Percentiles rank a stretch among this genome's conserved stretches.
Evolutionary conservation across 2,888 invertebrate species (phyloP).

Genomic region (Zelleria hepariella): DNA sequence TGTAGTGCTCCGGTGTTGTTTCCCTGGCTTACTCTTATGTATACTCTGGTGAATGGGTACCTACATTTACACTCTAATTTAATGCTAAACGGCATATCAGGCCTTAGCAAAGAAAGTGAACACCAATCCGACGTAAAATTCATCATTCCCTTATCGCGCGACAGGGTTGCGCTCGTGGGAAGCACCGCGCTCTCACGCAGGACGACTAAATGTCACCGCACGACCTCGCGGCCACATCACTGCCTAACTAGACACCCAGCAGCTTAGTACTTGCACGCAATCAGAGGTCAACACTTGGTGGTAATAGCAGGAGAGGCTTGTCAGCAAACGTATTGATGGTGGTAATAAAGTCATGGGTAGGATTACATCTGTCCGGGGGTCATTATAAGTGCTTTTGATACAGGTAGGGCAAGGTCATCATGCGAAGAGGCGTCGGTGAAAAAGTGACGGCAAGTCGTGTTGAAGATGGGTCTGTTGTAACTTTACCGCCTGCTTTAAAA

Average conservation of each 20-base stretch:
- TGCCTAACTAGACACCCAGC: neutral
- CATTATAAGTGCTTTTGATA: neutral
- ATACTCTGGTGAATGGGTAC: no score
- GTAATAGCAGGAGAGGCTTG: neutral
- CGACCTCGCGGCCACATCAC: neutral
- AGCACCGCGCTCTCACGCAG: neutral
- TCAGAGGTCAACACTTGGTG: neutral
- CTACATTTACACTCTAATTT: no score
- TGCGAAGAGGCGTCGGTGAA: neutral
- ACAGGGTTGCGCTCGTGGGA: neutral
- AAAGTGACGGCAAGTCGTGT: neutral
- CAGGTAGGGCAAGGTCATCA: neutral
- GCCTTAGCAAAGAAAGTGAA: neutral
- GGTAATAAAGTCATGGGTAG: neutral
- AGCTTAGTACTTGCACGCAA: neutral
- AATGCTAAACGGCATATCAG: neutral
- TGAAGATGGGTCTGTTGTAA: neutral
- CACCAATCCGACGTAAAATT: neutral
- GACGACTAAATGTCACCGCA: neutral
- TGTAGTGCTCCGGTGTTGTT: no score
- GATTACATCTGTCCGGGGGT: neutral
- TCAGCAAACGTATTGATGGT: neutral
- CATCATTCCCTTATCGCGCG: neutral
- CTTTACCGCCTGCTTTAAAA: no score
- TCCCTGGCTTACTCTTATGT: no score